A percentile compares a stretch with the other conserved stretches of the same genome.
Conservation (phyloP, 2,113 vertebrate species). For the Hippocampus comes region DNA sequence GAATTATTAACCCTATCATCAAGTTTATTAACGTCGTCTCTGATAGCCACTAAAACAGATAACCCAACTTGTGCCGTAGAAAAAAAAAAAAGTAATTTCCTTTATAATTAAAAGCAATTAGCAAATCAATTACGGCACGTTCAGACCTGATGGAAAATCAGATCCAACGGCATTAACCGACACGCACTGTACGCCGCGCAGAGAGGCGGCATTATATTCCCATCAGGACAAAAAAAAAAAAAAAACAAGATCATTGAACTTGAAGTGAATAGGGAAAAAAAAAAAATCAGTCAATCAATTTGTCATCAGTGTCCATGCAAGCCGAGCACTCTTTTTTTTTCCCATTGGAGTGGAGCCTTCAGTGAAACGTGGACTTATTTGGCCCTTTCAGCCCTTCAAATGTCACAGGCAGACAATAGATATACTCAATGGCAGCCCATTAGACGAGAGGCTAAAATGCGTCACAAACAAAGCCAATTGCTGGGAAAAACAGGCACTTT, state of each 20-base stretch:
- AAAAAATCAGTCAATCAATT: constrained; percentile 54
- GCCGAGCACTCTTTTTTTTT: constrained; percentile 25
- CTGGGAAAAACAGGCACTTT: constrained; percentile 22
- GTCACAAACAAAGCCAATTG: constrained; percentile 31
- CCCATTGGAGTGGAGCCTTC: constrained; percentile 22
- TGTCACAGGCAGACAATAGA: constrained; percentile 27
- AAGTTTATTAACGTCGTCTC: constrained; percentile 56
- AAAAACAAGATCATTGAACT: constrained; percentile 62
- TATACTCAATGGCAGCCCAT: constrained; percentile 17
- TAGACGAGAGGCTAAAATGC: constrained; percentile 21
- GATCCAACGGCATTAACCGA: constrained; percentile 41
- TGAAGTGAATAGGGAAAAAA: constrained; percentile 34
- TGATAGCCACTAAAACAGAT: constrained; percentile 53
- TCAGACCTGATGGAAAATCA: constrained; percentile 64
- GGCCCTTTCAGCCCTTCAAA: constrained; percentile 39
- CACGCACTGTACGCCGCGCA: constrained; percentile 49
- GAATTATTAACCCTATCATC: constrained; percentile 63
- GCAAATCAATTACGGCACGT: constrained; percentile 65
- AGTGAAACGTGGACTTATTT: constrained; percentile 55
- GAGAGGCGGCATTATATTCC: constrained; percentile 50
- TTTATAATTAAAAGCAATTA: constrained; percentile 73
- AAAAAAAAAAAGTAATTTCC: constrained; percentile 54
- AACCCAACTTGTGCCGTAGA: constrained; percentile 35
- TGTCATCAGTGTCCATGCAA: constrained; percentile 43
- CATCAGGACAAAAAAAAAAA: constrained; percentile 48